phyloP scores from a whole-genome alignment of 1,140 invertebrate species.

The Aphelinus certus region DNA sequence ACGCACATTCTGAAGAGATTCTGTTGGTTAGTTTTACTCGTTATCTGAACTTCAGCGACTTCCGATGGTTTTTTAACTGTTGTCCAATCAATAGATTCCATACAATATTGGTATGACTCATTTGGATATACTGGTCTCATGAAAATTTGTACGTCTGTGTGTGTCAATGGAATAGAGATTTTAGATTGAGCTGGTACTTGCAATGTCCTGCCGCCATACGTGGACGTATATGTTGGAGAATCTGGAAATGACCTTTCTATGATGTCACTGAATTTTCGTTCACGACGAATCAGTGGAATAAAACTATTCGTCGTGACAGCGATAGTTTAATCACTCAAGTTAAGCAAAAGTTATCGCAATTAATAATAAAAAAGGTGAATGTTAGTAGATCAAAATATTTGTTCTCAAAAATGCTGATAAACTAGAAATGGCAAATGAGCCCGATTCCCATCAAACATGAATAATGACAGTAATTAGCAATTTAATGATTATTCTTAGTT shows the following conservation, averaged over 20 bases:
- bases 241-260: constrained; percentile 14
- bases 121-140: constrained; percentile 66
- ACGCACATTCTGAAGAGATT: constrained; percentile 78
- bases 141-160: constrained; percentile 71
- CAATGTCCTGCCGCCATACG: constrained; percentile 49
- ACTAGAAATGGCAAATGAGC: too few species aligned
- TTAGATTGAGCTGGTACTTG: constrained; percentile 61
- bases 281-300: too few species aligned
- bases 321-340: too few species aligned
- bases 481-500: too few species aligned
- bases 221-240: constrained; percentile 30
- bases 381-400: too few species aligned
- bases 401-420: too few species aligned
- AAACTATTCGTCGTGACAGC: too few species aligned
- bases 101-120: constrained; percentile 70
- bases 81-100: constrained; percentile 73
- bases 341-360: too few species aligned
- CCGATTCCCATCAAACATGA: too few species aligned
- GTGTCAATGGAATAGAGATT: constrained; percentile 74
- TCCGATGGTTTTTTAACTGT: constrained; percentile 70
- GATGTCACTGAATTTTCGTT: too few species aligned
- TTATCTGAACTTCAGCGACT: constrained; percentile 64
- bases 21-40: constrained; percentile 59
- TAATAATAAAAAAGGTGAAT: too few species aligned
- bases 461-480: too few species aligned